Evolutionary conservation across 2,797 vertebrate genomes (phyloP), one percentile per base, ranked within the genome.

Genomic region (Alectoris magna): DNA sequence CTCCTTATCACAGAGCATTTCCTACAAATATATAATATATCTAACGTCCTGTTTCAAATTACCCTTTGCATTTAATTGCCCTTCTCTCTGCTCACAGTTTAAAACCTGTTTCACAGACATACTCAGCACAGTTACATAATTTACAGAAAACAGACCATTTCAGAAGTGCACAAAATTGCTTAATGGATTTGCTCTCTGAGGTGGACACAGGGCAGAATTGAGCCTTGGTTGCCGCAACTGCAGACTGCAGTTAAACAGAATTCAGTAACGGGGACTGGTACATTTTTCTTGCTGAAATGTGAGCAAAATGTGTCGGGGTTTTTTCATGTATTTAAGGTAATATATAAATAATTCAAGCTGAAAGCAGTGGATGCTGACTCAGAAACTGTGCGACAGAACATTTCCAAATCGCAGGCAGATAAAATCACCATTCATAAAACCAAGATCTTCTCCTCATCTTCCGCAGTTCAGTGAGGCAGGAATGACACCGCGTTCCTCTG

Each of bases 111-210:
- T 84, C 84, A 63, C 41, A 93, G 82, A 58, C 68, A 46, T 18
- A 63, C 39, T 92, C 67, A 86, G 74, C 18, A 74, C 7, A 41
- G 67, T 82, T 95, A 94, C 53, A 91, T 93, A 93, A 96, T 93
- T 93, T 58, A 86, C 69, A 90, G 70, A 77, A 96, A 96, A 95
- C 4, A 89, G 85, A 81, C 72, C 60, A 81, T 91, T 96, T 96
- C 82, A 85, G 75, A 95, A 94, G 95, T 70, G 83, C 67, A 94
- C 43, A 76, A 86, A 93, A 96, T 91, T 95, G 91, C 87, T 68
- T 96, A 84, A 95, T 94, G 91, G 91, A 95, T 90, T 95, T 96
- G 71, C 72, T 93, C 72, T 96, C 80, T 91, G 83, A 90, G 88
- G 84, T 91, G 84, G 60, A 90, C 80, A 81, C 34, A 72, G 76